phyloP scores from a whole-genome alignment of 2,113 vertebrate genomes.

The Pseudopipra pipra region DNA sequence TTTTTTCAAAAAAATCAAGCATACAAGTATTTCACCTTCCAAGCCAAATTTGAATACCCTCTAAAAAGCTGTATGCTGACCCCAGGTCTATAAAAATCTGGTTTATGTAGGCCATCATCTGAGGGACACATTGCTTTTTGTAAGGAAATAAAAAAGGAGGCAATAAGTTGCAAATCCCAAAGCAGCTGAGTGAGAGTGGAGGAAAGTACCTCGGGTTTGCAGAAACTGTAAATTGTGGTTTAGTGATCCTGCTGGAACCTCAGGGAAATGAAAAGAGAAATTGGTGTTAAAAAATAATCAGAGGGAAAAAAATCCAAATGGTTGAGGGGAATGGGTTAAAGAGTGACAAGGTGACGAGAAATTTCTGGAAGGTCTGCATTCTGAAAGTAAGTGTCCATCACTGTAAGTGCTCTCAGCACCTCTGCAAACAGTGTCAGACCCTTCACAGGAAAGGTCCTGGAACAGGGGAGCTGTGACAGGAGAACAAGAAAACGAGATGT shows the following conservation, averaged over 20 bases:
- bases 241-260: conserved; percentile 64
- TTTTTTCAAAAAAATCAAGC: neutral
- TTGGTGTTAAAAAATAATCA: conserved; percentile 64
- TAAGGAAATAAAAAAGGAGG: conserved; percentile 69
- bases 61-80: conserved; percentile 46
- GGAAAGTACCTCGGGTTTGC: conserved; percentile 61
- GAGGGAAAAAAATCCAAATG: conserved; percentile 21
- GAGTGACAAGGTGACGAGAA: neutral
- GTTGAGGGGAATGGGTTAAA: conserved; percentile 2
- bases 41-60: conserved; percentile 53
- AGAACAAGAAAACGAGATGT: neutral
- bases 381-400: neutral
- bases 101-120: conserved; percentile 63
- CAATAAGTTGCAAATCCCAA: conserved; percentile 77
- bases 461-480: neutral
- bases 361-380: neutral
- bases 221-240: conserved; percentile 73
- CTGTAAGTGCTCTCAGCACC: neutral
- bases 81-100: conserved; percentile 49
- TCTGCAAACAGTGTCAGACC: neutral
- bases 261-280: conserved; percentile 61
- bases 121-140: conserved; percentile 53
- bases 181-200: conserved; percentile 69
- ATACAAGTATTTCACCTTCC: neutral
- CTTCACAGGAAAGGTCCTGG: neutral